Evolutionary conservation across 2,797 vertebrate species (phyloP).

Genomic region (Prunella strophiata): DNA sequence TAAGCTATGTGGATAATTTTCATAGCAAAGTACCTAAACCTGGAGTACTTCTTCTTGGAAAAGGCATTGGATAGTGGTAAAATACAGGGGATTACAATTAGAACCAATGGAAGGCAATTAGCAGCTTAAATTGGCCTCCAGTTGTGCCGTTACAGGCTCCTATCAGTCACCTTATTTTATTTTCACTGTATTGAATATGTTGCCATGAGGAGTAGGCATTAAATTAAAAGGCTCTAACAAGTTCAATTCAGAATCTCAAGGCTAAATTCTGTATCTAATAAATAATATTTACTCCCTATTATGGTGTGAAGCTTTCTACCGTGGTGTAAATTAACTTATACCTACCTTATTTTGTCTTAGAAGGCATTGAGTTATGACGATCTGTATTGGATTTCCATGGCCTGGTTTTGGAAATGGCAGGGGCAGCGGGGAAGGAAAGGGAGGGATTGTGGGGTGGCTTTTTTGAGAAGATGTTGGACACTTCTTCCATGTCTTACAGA

Average conservation of each 20-base stretch:
- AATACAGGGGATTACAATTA: neutral
- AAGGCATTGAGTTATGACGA: neutral
- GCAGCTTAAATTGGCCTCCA: neutral
- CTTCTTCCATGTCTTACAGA: neutral
- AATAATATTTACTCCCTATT: neutral
- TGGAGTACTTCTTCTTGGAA: neutral
- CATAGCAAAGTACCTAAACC: neutral
- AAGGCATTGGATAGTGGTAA: neutral
- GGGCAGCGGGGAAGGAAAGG: accelerated
- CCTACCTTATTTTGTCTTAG: neutral
- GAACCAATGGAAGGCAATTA: neutral
- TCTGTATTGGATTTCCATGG: neutral
- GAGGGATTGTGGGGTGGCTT: neutral
- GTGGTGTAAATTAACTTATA: neutral
- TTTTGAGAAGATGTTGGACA: neutral
- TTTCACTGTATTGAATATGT: neutral
- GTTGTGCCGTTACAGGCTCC: neutral
- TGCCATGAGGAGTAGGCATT: neutral
- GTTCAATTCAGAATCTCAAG: neutral
- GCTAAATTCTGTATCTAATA: neutral
- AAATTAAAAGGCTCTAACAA: neutral
- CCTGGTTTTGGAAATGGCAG: neutral
- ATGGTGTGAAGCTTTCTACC: neutral
- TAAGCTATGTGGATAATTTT: neutral
- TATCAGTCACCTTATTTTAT: neutral